Conservation (phyloP, 1,140 invertebrate species). For the Vanessa atalanta region DNA sequence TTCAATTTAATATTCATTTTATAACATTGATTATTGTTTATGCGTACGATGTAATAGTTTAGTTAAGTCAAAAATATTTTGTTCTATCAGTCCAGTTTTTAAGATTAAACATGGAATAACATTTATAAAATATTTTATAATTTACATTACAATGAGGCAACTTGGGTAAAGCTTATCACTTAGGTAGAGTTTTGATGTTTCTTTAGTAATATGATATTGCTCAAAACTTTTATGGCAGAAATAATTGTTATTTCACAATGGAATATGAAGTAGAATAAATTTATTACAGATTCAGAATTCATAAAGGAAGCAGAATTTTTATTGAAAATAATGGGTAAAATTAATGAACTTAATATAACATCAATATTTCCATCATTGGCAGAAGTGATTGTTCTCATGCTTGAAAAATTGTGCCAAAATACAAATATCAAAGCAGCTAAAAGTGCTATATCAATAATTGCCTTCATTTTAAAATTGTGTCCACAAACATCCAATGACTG, state of each 20-base stretch:
- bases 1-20: background rate
- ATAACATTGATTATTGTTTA: background rate
- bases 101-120: slow-evolving; percentile 18
- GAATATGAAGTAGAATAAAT: background rate
- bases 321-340: slow-evolving; percentile 7
- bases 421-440: slow-evolving; percentile 17
- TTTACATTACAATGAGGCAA: slow-evolving; percentile 48
- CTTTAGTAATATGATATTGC: slow-evolving; percentile 78
- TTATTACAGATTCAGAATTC: slow-evolving; percentile 40
- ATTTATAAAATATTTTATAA: slow-evolving; percentile 37
- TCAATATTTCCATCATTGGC: slow-evolving; percentile 17
- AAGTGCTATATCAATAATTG: slow-evolving; percentile 37
- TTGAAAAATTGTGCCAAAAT: slow-evolving; percentile 2
- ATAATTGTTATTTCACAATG: background rate
- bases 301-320: slow-evolving; percentile 43
- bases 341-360: slow-evolving; percentile 15
- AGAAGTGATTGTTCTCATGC: slow-evolving; percentile 12
- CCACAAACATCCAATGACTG: slow-evolving; percentile 17
- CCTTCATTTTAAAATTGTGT: slow-evolving; percentile 31
- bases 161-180: slow-evolving; percentile 56
- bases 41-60: slow-evolving; percentile 40
- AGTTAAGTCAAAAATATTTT: slow-evolving; percentile 30
- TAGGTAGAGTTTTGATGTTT: slow-evolving; percentile 57
- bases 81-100: slow-evolving; percentile 14
- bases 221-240: slow-evolving; percentile 12